Evolutionary conservation across 2,888 invertebrate genomes (phyloP), one percentile per base, ranked within the genome.

Genomic region (Mesochorus sp.): DNA sequence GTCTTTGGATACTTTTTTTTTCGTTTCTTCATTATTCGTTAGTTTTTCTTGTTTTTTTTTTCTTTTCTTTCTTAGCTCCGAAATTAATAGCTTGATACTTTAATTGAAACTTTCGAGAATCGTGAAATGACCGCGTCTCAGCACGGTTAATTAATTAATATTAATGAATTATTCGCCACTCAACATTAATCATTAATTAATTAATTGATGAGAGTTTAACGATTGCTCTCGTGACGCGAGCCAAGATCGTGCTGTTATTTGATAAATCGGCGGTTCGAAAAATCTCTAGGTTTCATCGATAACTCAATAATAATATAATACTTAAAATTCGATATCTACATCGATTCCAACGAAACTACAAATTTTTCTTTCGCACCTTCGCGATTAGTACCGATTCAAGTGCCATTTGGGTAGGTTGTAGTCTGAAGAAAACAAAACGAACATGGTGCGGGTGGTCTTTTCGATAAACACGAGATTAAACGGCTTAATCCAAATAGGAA

Each of bases 401-500:
- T 84, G 82, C 62, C 42, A 75, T 82, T 47, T 47, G 75, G 80
- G 21, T 82, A 80, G 66, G 76, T 79, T 84, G 82, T 68, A 74
- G 59, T 79, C 66, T 64, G 28, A 57, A 73, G 47, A 75, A 19
- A 47, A 67, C 66, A 44, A 64, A 75, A 49, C 47, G 34, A 49
- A 49, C n/a, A n/a, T n/a, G n/a, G n/a, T n/a, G n/a, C n/a, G n/a
- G n/a, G n/a, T n/a, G n/a, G n/a, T n/a, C n/a, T n/a, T n/a, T n/a
- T n/a, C n/a, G n/a, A n/a, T n/a, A n/a, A 19, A 19, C 2, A 8
- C 17, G 21, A 21, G 10, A 34, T 12, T 4, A 5, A 42, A 37
- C 8, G 19, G 8, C 68, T 91, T 94, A 97, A 93, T 97, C 97
- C 84, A 96, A 95, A 91, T 98, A 95, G 86, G 98, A 98, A 90